These are phyloP conservation scores for Limnothrissa miodon DNA, from an alignment of 2,113 vertebrate genomes.

Conservation along the genomic window DNA sequence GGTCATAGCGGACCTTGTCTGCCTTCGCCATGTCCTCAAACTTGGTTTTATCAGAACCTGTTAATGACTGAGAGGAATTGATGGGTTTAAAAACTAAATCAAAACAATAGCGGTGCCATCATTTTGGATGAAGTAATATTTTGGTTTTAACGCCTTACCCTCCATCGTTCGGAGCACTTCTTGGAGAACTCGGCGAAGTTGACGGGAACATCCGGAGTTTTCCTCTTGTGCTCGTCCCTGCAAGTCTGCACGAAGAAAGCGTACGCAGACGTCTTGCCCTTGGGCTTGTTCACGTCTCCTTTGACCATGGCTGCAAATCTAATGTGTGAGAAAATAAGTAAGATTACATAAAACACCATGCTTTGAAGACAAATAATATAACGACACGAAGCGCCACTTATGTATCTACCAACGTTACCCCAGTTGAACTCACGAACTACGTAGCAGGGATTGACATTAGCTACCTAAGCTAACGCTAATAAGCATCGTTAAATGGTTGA, in stretches of 20 bases:
- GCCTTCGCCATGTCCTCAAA: slow-evolving; percentile 92
- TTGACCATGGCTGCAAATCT: slow-evolving; percentile 80
- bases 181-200: slow-evolving; percentile 95
- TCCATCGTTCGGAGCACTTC: slow-evolving; percentile 93
- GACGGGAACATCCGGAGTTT: slow-evolving; percentile 84
- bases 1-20: slow-evolving; percentile 89
- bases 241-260: slow-evolving; percentile 94
- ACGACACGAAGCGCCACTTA: background rate
- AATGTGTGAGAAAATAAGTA: background rate
- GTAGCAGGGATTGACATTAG: background rate
- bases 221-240: slow-evolving; percentile 92
- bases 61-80: slow-evolving; percentile 71
- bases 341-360: background rate
- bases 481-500: background rate
- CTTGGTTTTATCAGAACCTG: slow-evolving; percentile 82
- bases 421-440: background rate
- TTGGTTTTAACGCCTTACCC: slow-evolving; percentile 67
- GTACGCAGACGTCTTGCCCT: slow-evolving; percentile 94
- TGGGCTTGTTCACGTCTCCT: slow-evolving; percentile 87
- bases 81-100: background rate
- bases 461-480: background rate
- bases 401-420: background rate
- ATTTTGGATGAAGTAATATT: background rate
- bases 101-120: background rate
- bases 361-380: background rate